A percentile compares a stretch with the other conserved stretches of the same genome.
Evolutionary conservation across 2,113 vertebrate genomes (phyloP).

Genomic region (Oryctolagus cuniculus): DNA sequence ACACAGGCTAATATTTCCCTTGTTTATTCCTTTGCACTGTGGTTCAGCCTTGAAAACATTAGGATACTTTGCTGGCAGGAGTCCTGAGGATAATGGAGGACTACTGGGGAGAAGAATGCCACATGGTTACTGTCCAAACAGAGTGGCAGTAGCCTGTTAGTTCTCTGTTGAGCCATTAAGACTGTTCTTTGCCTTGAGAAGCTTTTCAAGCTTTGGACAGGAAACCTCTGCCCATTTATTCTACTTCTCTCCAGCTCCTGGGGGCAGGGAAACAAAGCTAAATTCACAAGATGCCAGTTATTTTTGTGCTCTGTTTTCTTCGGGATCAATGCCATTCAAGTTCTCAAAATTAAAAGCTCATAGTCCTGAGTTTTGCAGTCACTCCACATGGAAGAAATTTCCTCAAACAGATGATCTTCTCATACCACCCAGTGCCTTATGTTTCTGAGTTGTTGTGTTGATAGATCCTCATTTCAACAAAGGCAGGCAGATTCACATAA

Average conservation of each 20-base stretch:
- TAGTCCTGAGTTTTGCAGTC: neutral
- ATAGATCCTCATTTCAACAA: neutral
- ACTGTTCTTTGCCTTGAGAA: neutral
- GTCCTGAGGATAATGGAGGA: neutral
- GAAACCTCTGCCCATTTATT: neutral
- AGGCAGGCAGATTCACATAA: neutral
- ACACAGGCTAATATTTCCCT: neutral
- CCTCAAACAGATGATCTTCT: neutral
- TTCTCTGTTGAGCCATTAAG: neutral
- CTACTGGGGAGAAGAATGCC: neutral
- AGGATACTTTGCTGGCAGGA: neutral
- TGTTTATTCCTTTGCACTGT: neutral
- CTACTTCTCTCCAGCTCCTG: neutral
- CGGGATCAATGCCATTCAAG: neutral
- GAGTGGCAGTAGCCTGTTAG: neutral
- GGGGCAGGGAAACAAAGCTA: neutral
- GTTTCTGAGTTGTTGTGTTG: neutral
- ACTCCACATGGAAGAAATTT: neutral
- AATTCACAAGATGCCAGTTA: rapidly evolving
- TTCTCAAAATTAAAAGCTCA: neutral
- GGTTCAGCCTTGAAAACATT: neutral
- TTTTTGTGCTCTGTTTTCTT: neutral
- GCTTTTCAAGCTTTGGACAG: neutral
- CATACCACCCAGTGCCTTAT: neutral
- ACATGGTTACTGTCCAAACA: too few species aligned